A percentile compares a stretch with the other conserved stretches of the same genome.
phyloP scores from a whole-genome alignment of 2,797 vertebrate genomes.

The Alosa sapidissima region DNA sequence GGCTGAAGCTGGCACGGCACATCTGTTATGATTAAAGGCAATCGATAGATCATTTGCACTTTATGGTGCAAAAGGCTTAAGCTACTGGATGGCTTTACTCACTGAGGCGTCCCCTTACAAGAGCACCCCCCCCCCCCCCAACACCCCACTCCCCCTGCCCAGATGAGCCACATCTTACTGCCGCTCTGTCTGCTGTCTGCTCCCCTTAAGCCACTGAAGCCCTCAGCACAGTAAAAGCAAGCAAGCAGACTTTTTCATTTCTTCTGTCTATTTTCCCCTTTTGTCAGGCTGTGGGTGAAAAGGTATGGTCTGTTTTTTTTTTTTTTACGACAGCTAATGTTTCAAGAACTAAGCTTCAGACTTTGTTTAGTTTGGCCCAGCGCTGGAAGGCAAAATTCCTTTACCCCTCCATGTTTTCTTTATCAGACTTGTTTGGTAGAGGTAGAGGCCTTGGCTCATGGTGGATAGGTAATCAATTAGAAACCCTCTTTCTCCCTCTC shows the following conservation, averaged over 20 bases:
- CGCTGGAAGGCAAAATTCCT: neutral
- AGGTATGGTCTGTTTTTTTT: neutral
- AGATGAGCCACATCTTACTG: neutral
- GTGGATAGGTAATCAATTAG: neutral
- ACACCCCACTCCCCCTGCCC: neutral
- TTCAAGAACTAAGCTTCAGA: neutral
- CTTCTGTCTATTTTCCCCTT: neutral
- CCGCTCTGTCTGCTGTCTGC: neutral
- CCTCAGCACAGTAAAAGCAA: neutral
- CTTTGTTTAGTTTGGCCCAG: neutral
- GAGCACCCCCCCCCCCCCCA: neutral
- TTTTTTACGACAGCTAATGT: neutral
- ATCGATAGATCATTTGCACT: conserved; percentile 21
- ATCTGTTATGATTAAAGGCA: conserved; percentile 21
- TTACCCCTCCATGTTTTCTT: neutral
- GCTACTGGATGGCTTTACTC: conserved; percentile 30
- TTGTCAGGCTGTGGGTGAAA: neutral
- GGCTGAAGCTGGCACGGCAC: neutral
- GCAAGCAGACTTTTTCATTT: neutral
- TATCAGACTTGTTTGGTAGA: neutral
- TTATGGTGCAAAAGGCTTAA: neutral
- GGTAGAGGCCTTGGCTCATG: neutral
- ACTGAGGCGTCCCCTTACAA: neutral
- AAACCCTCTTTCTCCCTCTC: neutral
- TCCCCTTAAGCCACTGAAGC: neutral